Conservation (phyloP, 2,888 invertebrate genomes). For the Pollenia griseotomentosa region DNA sequence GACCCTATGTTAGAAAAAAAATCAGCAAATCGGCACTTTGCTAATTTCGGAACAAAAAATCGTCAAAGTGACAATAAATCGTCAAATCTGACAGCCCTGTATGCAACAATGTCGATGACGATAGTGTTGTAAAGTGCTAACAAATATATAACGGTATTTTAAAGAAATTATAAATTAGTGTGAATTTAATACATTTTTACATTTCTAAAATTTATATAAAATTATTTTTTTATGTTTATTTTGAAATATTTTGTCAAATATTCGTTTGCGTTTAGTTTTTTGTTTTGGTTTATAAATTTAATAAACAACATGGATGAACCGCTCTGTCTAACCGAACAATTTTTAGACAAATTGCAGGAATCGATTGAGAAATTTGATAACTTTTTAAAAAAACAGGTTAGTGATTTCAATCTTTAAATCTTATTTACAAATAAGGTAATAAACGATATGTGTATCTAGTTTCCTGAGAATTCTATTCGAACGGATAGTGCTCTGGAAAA, state of each 20-base stretch:
- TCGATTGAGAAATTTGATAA: conserved; percentile 2
- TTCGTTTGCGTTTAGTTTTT: background rate
- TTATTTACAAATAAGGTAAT: background rate
- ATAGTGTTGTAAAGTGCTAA: conserved; percentile 22
- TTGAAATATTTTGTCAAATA: background rate
- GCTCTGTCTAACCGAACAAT: background rate
- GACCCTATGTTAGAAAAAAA: too few relatives aligned
- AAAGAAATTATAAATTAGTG: too few relatives aligned
- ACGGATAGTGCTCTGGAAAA: background rate
- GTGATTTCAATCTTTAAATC: too few relatives aligned
- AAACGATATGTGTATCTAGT: background rate
- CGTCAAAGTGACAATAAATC: too few relatives aligned
- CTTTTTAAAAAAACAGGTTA: background rate
- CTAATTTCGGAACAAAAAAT: too few relatives aligned
- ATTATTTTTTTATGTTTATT: background rate
- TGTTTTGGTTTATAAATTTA: conserved; percentile 11
- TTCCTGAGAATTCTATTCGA: background rate
- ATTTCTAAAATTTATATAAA: too few relatives aligned
- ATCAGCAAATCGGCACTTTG: too few relatives aligned
- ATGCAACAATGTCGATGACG: background rate
- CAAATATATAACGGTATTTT: conserved; percentile 19
- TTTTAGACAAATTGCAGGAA: conserved; percentile 7
- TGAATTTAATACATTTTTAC: too few relatives aligned
- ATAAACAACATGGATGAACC: conserved; percentile 20
- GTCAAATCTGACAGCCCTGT: too few relatives aligned